Evolutionary conservation across 2,888 invertebrate species (phyloP).

Genomic region (Eupithecia inturbata): DNA sequence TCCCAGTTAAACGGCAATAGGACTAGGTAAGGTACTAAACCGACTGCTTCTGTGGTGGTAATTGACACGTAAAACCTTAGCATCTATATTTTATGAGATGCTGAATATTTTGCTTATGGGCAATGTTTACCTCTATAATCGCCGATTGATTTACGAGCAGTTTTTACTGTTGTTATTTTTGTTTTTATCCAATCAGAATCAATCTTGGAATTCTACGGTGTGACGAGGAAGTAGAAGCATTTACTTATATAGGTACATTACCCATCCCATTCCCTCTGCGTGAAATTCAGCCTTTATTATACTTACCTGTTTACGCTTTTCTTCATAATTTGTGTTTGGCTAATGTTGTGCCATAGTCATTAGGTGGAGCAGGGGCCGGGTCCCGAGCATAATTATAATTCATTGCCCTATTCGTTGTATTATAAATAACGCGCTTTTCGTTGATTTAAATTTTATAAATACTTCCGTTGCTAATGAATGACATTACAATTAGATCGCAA

Average conservation of each 20-base stretch:
- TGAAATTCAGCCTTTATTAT: slow-evolving; percentile 61
- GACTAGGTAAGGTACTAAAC: slow-evolving; percentile 45
- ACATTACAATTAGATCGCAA: slow-evolving; percentile 36
- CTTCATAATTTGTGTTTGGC: slow-evolving; percentile 77
- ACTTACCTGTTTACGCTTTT: slow-evolving; percentile 74
- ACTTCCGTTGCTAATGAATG: slow-evolving; percentile 34
- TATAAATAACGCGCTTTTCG: slow-evolving; percentile 58
- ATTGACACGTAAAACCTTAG: slow-evolving; percentile 33
- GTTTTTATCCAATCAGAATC: not conserved
- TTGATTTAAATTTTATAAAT: slow-evolving; percentile 49
- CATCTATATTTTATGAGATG: slow-evolving; percentile 1
- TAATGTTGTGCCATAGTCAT: slow-evolving; percentile 77
- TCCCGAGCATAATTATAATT: slow-evolving; percentile 75
- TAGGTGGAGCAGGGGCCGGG: slow-evolving; percentile 64
- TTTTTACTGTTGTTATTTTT: not conserved
- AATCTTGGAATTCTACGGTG: not conserved
- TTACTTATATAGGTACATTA: slow-evolving; percentile 14
- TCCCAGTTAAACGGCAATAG: slow-evolving; percentile 59
- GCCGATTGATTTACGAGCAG: not conserved
- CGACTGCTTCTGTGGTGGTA: slow-evolving; percentile 41
- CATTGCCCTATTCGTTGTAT: slow-evolving; percentile 68
- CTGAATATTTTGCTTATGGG: not conserved
- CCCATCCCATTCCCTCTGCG: slow-evolving; percentile 49
- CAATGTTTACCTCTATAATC: too few species aligned
- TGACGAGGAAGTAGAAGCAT: not conserved